Conservation (phyloP, 2,113 vertebrate genomes). For the Osmerus mordax region DNA sequence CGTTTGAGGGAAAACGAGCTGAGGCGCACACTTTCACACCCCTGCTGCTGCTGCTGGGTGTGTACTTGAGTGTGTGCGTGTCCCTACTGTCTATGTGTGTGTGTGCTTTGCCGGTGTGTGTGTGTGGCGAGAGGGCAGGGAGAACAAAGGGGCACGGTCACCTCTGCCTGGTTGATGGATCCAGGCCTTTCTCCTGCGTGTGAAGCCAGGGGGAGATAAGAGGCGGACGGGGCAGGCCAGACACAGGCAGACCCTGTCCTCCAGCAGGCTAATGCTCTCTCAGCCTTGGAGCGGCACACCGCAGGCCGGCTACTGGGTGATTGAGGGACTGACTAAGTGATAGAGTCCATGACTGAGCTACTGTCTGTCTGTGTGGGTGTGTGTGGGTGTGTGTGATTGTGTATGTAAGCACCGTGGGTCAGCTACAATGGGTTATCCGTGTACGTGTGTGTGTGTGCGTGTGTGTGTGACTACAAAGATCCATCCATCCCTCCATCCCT, state of each 20-base stretch:
- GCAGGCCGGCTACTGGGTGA: too few relatives aligned
- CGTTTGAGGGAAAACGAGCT: conserved; percentile 31
- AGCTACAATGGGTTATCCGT: too few relatives aligned
- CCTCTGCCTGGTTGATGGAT: too few relatives aligned
- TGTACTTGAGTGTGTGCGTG: conserved; percentile 8
- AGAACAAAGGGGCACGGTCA: too few relatives aligned
- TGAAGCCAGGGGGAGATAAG: background rate
- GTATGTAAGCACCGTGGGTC: too few relatives aligned
- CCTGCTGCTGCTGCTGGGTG: conserved; percentile 36
- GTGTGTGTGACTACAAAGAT: conserved; percentile 5
- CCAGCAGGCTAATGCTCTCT: too few relatives aligned
- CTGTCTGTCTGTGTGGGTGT: conserved; percentile 8
- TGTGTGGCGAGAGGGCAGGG: background rate
- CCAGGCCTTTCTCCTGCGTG: background rate
- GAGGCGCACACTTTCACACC: conserved; percentile 20
- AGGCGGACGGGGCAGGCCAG: too few relatives aligned
- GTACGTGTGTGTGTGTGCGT: conserved; percentile 13
- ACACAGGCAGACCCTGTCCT: too few relatives aligned
- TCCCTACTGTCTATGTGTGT: conserved; percentile 2
- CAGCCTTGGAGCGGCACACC: too few relatives aligned
- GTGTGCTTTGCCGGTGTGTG: background rate
- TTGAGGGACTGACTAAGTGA: too few relatives aligned
- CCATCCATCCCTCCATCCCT: conserved; percentile 9
- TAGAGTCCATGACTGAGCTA: background rate
- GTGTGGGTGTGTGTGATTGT: background rate